Evolutionary conservation across 2,888 invertebrate genomes (phyloP), one percentile per base, ranked within the genome.

Genomic region (Drosophila phalerata): DNA sequence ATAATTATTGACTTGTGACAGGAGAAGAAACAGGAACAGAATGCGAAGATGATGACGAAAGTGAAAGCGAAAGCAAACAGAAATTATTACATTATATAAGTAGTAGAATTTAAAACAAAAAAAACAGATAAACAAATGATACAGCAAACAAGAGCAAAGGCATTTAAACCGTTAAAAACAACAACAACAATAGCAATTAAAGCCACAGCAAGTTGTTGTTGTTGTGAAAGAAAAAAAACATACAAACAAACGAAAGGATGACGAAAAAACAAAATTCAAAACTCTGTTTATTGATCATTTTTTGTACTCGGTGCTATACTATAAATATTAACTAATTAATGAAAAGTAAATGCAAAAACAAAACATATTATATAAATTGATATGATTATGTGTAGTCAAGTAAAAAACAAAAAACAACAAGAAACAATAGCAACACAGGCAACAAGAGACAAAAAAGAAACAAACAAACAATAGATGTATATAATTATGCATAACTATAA

Each of bases 221-320:
- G 76, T 63, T 68, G n/a, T 32, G 19, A 8, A 55, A 37, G 17
- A 37, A 37, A 22, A 37, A 38, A 25, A 60, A 38, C 19, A 28
- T 9, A 30, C 30, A 43, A 51, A 37, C n/a, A 65, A 25, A 40
- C 22, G 43, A 58, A 48, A 6, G 15, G 17, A 65, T 22, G 38
- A 17, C 28, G 15, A 37, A 68, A 11, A 69, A 73, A 74, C 69
- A 67, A 84, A 80, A 79, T 82, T 81, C 69, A 73, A 71, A 88
- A 86, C 84, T 81, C 81, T 88, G 81, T 87, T 88, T 81, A 80
- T 73, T 81, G 75, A 80, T 87, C 79, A 85, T 90, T 90, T 90
- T 90, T 91, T 91, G 87, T 91, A 91, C 90, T 91, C 90, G 91
- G 91, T 92, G 92, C 91, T 91, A 91, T 91, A 91, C 90, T 90